phyloP scores from a whole-genome alignment of 2,113 vertebrate genomes.

The Halcyon malimbica region DNA sequence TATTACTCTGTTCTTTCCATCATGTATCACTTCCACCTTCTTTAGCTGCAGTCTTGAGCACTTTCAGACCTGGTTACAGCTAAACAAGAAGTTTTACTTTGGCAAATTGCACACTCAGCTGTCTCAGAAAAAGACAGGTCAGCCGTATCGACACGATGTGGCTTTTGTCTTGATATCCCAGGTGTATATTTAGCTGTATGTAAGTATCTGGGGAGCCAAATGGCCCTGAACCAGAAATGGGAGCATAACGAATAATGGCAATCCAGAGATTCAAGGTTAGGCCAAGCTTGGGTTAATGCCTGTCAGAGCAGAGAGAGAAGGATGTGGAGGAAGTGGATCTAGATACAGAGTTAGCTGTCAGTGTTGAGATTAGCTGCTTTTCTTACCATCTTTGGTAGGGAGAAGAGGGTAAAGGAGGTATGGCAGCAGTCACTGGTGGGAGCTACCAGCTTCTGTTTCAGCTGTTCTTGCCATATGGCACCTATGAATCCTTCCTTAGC shows the following conservation, averaged over 20 bases:
- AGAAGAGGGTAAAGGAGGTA: background rate
- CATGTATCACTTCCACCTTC: background rate
- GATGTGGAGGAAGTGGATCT: background rate
- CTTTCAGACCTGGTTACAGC: background rate
- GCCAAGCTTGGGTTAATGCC: background rate
- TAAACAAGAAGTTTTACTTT: background rate
- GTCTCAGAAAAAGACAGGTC: background rate
- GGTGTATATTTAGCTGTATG: background rate
- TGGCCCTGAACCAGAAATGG: background rate
- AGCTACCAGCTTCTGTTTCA: background rate
- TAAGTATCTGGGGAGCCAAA: background rate
- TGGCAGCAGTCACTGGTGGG: background rate
- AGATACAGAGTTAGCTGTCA: background rate
- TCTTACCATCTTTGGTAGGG: background rate
- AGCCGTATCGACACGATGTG: background rate
- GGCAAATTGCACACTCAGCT: background rate
- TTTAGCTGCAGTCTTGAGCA: background rate
- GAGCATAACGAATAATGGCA: background rate
- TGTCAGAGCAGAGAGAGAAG: background rate
- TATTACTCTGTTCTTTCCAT: background rate
- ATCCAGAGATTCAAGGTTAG: background rate
- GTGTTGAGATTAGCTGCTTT: background rate
- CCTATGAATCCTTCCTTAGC: background rate
- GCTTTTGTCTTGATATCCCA: background rate
- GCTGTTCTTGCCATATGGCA: background rate